Conservation (phyloP, 1,140 invertebrate genomes). For the Schlechtendalia chinensis region DNA sequence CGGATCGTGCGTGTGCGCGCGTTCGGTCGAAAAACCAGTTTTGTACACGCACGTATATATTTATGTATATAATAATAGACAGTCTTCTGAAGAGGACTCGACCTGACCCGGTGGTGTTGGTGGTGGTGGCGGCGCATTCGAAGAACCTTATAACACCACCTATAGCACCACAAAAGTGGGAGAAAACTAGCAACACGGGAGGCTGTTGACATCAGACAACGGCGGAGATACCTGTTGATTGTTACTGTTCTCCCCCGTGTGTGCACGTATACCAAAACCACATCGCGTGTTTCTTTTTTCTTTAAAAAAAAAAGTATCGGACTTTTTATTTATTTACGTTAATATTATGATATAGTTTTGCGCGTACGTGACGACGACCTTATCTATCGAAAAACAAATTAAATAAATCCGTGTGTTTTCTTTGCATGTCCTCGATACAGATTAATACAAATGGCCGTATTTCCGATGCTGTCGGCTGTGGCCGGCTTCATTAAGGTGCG, state of each 20-base stretch:
- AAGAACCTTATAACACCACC: too few relatives aligned
- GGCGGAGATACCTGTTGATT: constrained; percentile 32
- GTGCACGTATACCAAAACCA: too few relatives aligned
- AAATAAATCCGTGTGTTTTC: too few relatives aligned
- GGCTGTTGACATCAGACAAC: constrained; percentile 44
- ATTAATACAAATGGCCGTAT: constrained; percentile 66
- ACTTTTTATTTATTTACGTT: too few relatives aligned
- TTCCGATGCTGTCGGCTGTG: constrained; percentile 76
- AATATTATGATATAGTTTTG: neutral
- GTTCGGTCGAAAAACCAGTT: too few relatives aligned
- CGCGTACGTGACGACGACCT: neutral
- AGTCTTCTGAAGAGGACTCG: constrained; percentile 16
- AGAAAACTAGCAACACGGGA: constrained; percentile 37
- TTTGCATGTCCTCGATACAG: neutral
- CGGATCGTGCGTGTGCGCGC: too few relatives aligned
- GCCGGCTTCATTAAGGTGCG: constrained; percentile 84
- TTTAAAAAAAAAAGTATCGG: too few relatives aligned
- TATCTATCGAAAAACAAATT: neutral
- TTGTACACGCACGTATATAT: too few relatives aligned
- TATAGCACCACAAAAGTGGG: neutral
- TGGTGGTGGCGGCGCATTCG: constrained; percentile 19
- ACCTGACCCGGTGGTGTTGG: too few relatives aligned
- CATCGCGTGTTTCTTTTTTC: too few relatives aligned
- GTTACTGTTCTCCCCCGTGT: neutral
- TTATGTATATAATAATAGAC: constrained; percentile 5